Evolutionary conservation across 2,888 invertebrate genomes (phyloP), one percentile per base, ranked within the genome.

Genomic region (Plagiodera versicolora): DNA sequence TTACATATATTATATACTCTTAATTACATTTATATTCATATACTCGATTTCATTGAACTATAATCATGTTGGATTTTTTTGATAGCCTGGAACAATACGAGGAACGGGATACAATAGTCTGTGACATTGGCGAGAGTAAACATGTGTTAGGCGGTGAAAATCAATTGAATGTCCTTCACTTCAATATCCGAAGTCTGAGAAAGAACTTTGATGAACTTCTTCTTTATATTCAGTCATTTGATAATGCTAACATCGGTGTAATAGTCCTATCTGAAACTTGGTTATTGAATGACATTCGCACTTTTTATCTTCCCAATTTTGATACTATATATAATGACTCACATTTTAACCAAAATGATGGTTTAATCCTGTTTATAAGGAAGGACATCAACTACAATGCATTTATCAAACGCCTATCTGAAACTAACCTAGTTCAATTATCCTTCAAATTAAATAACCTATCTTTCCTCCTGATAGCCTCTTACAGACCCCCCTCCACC

Each of bases 401-500:
- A 47, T 47, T 19, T 18, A 47, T 47, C 47, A 47, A 16, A 18
- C 47, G 18, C 18, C 18, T 47, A 17, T 47, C 17, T 47, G 47
- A 47, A 47, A 47, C 47, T 47, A 47, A 47, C 19, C 44, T 44
- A 44, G 44, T 44, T 4, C 44, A 44, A 28, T 44, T 11, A 44
- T 44, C 44, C 44, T 44, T 47, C 47, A 47, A 47, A 47, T 8
- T 47, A 18, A 47, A 47, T 47, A 17, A 47, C 47, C 11, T 47
- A 18, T 47, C 17, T 47, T 47, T 18, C 47, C 18, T 47, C 6
- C 47, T 47, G 47, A 47, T 47, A 47, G 18, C 47, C 17, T 47
- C 47, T 47, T 18, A 47, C 47, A 47, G 47, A 47, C 47, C 47
- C 18, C 47, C 47, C 16, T 47, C 47, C 47, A 47, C 47, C 47